Evolutionary conservation across 2,113 vertebrate species (phyloP).

Genomic region (Alces alces): DNA sequence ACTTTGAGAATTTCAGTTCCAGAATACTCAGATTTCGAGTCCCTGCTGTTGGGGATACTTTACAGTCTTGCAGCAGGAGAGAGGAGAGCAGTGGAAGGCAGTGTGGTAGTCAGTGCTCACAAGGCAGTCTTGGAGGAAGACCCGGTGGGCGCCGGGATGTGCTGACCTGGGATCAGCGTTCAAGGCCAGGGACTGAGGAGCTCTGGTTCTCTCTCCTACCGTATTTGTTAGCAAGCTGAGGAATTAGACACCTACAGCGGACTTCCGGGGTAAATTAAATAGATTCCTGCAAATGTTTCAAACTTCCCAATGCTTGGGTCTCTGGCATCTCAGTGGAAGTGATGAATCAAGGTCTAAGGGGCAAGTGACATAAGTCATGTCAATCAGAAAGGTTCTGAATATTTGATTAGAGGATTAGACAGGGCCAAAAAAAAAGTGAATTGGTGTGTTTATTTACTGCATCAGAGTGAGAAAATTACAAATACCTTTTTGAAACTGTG

Average conservation of each 20-base stretch:
- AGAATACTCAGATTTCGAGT: constrained; percentile 36
- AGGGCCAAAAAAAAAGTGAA: fast-evolving
- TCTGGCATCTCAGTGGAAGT: not conserved
- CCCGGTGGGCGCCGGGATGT: no score
- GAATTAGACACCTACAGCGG: not conserved
- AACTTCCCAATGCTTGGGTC: not conserved
- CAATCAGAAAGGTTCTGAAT: not conserved
- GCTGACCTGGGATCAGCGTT: not conserved
- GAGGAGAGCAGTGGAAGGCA: not conserved
- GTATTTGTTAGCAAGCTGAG: not conserved
- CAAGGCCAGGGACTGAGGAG: not conserved
- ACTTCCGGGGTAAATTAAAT: not conserved
- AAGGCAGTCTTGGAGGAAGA: not conserved
- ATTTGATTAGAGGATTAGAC: not conserved
- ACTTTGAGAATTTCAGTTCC: constrained; percentile 44
- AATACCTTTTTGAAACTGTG: not conserved
- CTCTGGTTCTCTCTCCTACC: fast-evolving
- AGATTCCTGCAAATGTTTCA: not conserved
- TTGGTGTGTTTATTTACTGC: not conserved
- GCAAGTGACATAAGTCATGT: not conserved
- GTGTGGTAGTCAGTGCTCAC: not conserved
- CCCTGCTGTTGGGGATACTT: constrained; percentile 37
- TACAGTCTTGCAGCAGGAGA: constrained; percentile 11
- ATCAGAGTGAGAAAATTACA: not conserved
- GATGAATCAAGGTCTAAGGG: not conserved